Evolutionary conservation across 2,888 invertebrate species (phyloP).

Genomic region (Allygus modestus): DNA sequence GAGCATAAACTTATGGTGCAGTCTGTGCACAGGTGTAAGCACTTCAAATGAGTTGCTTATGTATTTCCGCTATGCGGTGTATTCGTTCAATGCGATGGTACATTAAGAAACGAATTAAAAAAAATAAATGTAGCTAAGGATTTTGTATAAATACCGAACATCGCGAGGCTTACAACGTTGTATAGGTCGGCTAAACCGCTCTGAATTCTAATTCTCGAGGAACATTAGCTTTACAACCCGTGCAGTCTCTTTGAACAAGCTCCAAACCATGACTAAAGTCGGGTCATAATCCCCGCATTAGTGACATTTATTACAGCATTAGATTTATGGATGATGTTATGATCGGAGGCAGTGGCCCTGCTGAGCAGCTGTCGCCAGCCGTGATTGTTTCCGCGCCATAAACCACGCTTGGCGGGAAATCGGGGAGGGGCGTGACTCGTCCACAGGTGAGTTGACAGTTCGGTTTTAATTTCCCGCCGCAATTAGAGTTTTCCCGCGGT

Average conservation of each 20-base stretch:
- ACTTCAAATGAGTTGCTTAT: too few species aligned
- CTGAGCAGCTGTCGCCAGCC: conserved; percentile 41
- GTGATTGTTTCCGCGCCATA: conserved; percentile 56
- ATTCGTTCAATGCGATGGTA: too few species aligned
- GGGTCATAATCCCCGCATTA: conserved; percentile 39
- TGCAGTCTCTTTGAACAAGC: conserved; percentile 25
- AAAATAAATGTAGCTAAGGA: too few species aligned
- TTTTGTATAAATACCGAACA: too few species aligned
- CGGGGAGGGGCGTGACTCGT: conserved; percentile 19
- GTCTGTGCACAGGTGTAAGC: too few species aligned
- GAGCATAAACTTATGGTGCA: too few species aligned
- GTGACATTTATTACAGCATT: conserved; percentile 37
- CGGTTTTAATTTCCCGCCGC: conserved; percentile 51
- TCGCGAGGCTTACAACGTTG: too few species aligned
- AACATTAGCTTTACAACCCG: conserved; percentile 8
- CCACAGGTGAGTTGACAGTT: conserved; percentile 58
- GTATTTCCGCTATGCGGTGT: too few species aligned
- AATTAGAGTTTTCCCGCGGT: conserved; percentile 44
- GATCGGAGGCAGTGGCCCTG: conserved; percentile 45
- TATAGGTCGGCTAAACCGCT: too few species aligned
- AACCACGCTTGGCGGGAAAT: conserved; percentile 6
- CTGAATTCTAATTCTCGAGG: not conserved
- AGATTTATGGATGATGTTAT: conserved; percentile 40
- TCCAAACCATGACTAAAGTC: conserved; percentile 13
- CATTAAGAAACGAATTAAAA: too few species aligned